Base-by-base conservation (phyloP, 2,888 invertebrate species). In the Pomacea canaliculata region DNA sequence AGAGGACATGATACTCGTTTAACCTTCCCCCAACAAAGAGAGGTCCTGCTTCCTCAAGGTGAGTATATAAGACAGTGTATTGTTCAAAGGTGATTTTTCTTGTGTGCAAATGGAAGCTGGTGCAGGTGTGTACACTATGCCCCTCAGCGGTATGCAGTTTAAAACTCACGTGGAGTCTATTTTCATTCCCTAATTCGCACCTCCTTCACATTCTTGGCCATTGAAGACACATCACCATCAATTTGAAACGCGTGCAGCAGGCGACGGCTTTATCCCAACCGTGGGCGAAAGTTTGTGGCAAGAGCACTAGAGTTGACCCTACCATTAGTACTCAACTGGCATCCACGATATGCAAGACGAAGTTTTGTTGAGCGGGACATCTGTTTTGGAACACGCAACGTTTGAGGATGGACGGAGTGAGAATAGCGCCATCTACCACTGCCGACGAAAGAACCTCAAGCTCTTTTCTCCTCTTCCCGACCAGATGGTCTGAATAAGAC, bases 151-250 rank as follows among this genome's bases (percentile, higher is more conserved):
- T 16, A 56, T 13, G 1, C 12, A 16, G 51, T 16, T 16, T 56
- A 56, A 56, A 56, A 56, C 51, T 56, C 51, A 56, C 51, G 51
- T 10, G 51, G 51, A 56, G 51, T 56, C 16, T 56, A 56, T 56
- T 56, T 56, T 56, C 51, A n/a, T 56, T 56, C 37, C 18, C 63
- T 74, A 74, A 74, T 74, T 74, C 68, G 56, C 74, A 49, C 63
- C 69, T 68, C 23, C 69, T 74, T 74, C 59, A 74, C 68, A 69
- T 74, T 74, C 74, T 60, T 49, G n/a, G 49, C 27, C 56, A n/a
- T 60, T 62, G 60, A 19, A 37, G 48, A 56, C 56, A 37, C 69
- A n/a, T 56, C 69, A 67, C 60, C 74, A 74, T 74, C 69, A 56
- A 74, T 74, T 74, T 59, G 46, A 51, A n/a, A 3, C 48, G 51